phyloP scores from a whole-genome alignment of 2,113 vertebrate genomes.

The Anguilla rostrata region DNA sequence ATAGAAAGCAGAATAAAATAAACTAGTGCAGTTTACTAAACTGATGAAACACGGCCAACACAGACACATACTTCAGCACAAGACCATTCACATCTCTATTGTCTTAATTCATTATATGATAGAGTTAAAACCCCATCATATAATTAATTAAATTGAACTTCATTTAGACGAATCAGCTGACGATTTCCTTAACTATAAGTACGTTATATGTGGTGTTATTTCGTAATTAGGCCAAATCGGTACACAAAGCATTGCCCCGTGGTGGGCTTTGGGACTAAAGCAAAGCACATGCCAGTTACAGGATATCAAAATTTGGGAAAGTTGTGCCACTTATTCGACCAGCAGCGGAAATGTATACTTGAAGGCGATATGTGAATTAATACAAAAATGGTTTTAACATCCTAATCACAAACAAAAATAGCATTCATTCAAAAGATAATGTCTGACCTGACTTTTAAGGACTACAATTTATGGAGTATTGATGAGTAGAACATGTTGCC shows the following conservation, averaged over 20 bases:
- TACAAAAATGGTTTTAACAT: background rate
- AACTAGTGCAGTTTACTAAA: too few species aligned
- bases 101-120: background rate
- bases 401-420: background rate
- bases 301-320: background rate
- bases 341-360: background rate
- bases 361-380: background rate
- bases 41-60: too few species aligned
- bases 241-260: background rate
- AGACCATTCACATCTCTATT: background rate
- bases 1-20: background rate
- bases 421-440: too few species aligned
- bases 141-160: background rate
- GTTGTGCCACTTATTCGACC: background rate
- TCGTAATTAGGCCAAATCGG: background rate
- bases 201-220: background rate
- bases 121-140: background rate
- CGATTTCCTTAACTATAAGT: background rate
- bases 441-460: background rate
- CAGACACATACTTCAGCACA: too few species aligned
- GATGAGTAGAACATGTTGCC: background rate
- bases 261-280: background rate
- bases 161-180: background rate
- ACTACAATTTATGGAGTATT: background rate
- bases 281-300: conserved; percentile 1